A percentile compares a stretch with the other conserved stretches of the same genome.
Conservation (phyloP, 1,140 invertebrate genomes). For the Myzus persicae region DNA sequence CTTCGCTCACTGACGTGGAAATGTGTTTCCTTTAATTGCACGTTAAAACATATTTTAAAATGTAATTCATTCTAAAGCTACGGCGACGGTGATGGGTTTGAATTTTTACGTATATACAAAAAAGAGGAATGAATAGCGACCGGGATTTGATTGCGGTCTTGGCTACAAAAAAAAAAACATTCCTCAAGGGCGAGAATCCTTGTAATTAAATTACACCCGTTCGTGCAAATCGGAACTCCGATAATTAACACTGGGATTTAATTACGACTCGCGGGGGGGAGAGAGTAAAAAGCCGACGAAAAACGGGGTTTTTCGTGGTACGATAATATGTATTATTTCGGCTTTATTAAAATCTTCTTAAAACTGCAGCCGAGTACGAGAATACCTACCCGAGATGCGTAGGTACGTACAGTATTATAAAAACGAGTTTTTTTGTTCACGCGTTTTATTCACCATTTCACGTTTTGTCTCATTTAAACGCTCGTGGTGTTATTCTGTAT, state of each 20-base stretch:
- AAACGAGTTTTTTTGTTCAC: background rate
- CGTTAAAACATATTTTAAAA: constrained; percentile 30
- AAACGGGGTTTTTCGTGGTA: constrained; percentile 30
- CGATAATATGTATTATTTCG: background rate
- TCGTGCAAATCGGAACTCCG: constrained; percentile 34
- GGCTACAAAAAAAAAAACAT: constrained; percentile 34
- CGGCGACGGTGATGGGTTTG: background rate
- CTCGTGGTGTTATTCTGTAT: background rate
- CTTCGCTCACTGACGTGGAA: background rate
- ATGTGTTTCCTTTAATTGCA: constrained; percentile 10
- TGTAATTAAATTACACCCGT: constrained; percentile 53
- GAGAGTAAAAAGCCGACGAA: constrained; percentile 14
- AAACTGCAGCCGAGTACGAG: background rate
- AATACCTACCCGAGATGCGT: background rate
- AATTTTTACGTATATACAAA: constrained; percentile 28
- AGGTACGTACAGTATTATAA: too few relatives aligned
- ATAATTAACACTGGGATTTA: constrained; percentile 49
- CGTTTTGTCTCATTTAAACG: background rate
- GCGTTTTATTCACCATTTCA: background rate
- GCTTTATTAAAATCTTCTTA: constrained; percentile 37
- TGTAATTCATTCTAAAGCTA: background rate
- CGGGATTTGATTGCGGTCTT: constrained; percentile 48
- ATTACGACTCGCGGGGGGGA: background rate
- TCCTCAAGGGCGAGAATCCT: constrained; percentile 38
- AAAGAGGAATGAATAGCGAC: background rate